Conservation (phyloP, 2,797 vertebrate species). For the Diplodus puntazzo region DNA sequence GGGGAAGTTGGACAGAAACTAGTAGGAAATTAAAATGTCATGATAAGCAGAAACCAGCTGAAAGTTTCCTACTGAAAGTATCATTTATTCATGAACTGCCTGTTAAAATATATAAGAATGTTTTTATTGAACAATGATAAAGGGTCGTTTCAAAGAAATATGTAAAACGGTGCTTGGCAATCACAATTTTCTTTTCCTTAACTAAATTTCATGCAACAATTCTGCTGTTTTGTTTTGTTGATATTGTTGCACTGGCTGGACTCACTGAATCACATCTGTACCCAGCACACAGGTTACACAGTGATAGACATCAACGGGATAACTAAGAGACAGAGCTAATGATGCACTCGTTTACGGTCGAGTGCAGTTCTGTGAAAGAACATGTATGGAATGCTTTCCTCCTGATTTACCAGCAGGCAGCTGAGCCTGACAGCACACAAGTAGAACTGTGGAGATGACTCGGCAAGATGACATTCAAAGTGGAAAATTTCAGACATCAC, state of each 20-base stretch:
- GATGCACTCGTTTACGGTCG: slow-evolving; percentile 18
- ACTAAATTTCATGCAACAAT: no score
- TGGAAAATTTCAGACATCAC: slow-evolving; percentile 18
- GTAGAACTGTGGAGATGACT: neutral
- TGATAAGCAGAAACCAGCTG: no score
- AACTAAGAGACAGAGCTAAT: slow-evolving; percentile 19
- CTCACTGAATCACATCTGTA: slow-evolving; percentile 33
- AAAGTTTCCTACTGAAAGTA: no score
- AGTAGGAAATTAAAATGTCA: no score
- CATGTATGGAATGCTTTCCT: slow-evolving; percentile 42
- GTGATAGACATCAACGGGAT: slow-evolving; percentile 9
- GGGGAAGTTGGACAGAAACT: no score
- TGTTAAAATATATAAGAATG: no score
- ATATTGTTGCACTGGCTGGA: slow-evolving; percentile 12
- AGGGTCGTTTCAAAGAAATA: no score
- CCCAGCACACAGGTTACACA: slow-evolving; percentile 27
- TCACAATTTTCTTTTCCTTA: no score
- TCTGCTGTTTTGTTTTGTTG: no score
- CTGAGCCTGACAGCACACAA: slow-evolving; percentile 8
- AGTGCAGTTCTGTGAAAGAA: slow-evolving; percentile 11
- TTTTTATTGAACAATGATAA: no score
- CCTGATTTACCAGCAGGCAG: slow-evolving; percentile 19
- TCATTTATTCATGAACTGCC: no score
- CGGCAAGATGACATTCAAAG: neutral
- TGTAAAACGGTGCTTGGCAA: no score